Conservation (phyloP, 2,888 invertebrate genomes). For the Eupithecia insigniata region DNA sequence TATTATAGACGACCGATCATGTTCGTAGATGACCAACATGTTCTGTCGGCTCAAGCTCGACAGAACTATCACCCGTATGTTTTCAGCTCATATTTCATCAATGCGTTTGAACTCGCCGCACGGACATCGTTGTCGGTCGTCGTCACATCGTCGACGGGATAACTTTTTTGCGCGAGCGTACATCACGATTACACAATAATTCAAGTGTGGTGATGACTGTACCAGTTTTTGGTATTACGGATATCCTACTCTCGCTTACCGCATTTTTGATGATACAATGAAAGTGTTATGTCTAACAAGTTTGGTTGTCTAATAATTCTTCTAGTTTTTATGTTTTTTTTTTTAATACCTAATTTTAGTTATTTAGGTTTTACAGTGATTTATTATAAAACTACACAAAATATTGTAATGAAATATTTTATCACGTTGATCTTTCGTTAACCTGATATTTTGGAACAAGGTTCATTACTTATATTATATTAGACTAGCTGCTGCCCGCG, state of each 20-base stretch:
- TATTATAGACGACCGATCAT: background rate
- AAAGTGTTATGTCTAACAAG: constrained; percentile 11
- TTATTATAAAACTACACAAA: too few relatives aligned
- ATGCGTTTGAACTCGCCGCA: constrained; percentile 51
- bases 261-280: constrained; percentile 23
- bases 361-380: too few relatives aligned
- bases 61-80: constrained; percentile 33
- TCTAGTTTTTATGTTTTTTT: background rate
- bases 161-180: constrained; percentile 42
- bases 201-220: constrained; percentile 37
- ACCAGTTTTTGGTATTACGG: constrained; percentile 31
- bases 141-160: constrained; percentile 43
- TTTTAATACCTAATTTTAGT: too few relatives aligned
- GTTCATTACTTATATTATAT: too few relatives aligned
- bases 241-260: constrained; percentile 43
- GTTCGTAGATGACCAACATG: constrained; percentile 32
- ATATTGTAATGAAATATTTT: too few relatives aligned
- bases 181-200: constrained; percentile 38
- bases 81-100: constrained; percentile 40
- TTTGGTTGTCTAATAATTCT: background rate
- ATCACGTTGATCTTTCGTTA: too few relatives aligned
- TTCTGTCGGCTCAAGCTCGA: constrained; percentile 14
- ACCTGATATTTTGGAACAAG: too few relatives aligned
- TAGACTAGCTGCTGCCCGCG: too few relatives aligned
- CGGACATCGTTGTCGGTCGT: constrained; percentile 47